phyloP scores from a whole-genome alignment of 2,888 invertebrate genomes.

The Agrotis clavis region DNA sequence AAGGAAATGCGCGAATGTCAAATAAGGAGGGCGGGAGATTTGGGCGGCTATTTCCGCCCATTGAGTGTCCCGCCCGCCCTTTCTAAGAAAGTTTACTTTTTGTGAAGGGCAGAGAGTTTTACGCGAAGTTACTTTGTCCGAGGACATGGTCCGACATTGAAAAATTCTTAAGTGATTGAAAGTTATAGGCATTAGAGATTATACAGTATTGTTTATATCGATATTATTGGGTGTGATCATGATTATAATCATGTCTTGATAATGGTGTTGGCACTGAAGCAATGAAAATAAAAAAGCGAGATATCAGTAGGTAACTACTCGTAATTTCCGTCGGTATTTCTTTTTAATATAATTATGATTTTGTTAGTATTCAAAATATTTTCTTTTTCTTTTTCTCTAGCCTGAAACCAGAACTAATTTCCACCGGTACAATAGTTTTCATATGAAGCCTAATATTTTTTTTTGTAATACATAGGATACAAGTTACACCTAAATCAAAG shows the following conservation, averaged over 20 bases:
- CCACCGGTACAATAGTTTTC: too few relatives aligned
- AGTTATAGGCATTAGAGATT: not conserved
- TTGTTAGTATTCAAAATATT: not conserved
- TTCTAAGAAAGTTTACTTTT: slow-evolving; percentile 83
- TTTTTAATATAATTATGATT: too few relatives aligned
- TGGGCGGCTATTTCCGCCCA: slow-evolving; percentile 84
- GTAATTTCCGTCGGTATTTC: slow-evolving; percentile 13
- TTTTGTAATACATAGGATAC: too few relatives aligned
- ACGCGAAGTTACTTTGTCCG: slow-evolving; percentile 41
- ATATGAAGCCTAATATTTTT: too few relatives aligned
- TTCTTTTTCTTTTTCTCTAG: not conserved
- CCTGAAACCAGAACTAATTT: not conserved
- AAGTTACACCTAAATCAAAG: too few relatives aligned
- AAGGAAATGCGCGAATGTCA: slow-evolving; percentile 86
- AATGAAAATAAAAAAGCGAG: too few relatives aligned
- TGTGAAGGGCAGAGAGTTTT: slow-evolving; percentile 64
- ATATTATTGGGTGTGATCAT: not conserved
- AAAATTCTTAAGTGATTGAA: not conserved
- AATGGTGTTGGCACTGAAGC: not conserved
- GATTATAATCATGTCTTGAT: too few relatives aligned
- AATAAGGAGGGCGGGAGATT: slow-evolving; percentile 85
- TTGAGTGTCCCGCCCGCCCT: slow-evolving; percentile 78
- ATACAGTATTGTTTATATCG: not conserved
- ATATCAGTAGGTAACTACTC: too few relatives aligned
- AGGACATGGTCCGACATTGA: slow-evolving; percentile 22